A percentile compares a stretch with the other conserved stretches of the same genome.
phyloP scores from a whole-genome alignment of 2,888 invertebrate species.

The Synergus gifuensis region DNA sequence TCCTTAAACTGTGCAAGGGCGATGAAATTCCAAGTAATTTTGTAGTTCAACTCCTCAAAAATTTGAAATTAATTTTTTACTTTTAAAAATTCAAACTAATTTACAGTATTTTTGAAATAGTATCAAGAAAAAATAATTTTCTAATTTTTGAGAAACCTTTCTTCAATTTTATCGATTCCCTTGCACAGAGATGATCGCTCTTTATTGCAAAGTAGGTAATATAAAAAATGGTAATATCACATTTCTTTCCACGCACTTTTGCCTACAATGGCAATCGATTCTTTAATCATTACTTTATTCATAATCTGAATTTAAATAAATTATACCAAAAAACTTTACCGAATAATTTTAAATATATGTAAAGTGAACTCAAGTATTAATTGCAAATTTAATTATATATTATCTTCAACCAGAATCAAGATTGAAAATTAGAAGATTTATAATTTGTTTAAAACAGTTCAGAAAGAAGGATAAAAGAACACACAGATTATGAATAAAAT shows the following conservation, averaged over 20 bases:
- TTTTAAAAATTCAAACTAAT: slow-evolving; percentile 13
- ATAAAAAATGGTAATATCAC: slow-evolving; percentile 67
- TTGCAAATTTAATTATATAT: too few relatives aligned
- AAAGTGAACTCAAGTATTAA: too few relatives aligned
- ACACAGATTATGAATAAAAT: slow-evolving; percentile 20
- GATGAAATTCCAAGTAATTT: neutral
- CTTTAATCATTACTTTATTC: slow-evolving; percentile 41
- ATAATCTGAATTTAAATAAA: slow-evolving; percentile 45
- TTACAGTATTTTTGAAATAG: neutral
- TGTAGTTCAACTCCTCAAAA: slow-evolving; percentile 4
- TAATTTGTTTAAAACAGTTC: neutral
- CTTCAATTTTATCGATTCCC: neutral
- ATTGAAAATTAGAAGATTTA: too few relatives aligned
- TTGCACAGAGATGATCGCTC: slow-evolving; percentile 31
- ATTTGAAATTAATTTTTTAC: neutral
- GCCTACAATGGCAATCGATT: slow-evolving; percentile 42
- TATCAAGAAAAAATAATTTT: slow-evolving; percentile 3
- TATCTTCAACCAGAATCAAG: too few relatives aligned
- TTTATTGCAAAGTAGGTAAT: slow-evolving; percentile 64
- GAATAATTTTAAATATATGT: too few relatives aligned
- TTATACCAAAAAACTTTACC: neutral
- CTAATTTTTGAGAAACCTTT: neutral
- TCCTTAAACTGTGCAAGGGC: slow-evolving; percentile 16
- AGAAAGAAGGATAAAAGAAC: neutral
- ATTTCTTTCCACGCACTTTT: slow-evolving; percentile 55